A percentile compares a stretch with the other conserved stretches of the same genome.
Evolutionary conservation across 1,140 invertebrate genomes (phyloP).

Genomic region (Drosophila parvula): DNA sequence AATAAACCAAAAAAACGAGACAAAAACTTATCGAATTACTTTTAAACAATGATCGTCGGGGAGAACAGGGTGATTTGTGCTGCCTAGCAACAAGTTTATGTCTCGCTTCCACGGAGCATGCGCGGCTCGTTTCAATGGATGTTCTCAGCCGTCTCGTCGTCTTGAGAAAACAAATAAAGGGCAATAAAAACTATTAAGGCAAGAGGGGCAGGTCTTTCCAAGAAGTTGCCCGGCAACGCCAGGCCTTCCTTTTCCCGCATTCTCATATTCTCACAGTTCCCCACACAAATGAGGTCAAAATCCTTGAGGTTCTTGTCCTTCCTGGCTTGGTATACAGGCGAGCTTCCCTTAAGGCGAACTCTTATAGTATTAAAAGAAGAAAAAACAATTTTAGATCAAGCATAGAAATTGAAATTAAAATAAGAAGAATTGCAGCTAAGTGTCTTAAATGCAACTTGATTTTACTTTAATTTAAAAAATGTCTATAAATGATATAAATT

Average conservation of each 20-base stretch:
- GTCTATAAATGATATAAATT: no score
- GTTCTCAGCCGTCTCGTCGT: constrained; percentile 19
- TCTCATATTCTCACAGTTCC: constrained; percentile 41
- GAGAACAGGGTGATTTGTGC: background rate
- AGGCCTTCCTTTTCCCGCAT: constrained; percentile 8
- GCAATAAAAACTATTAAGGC: constrained; percentile 57
- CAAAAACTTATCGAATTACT: constrained; percentile 62
- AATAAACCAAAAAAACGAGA: constrained; percentile 8
- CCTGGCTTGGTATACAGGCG: constrained; percentile 23
- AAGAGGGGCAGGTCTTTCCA: constrained; percentile 62
- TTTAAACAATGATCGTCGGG: constrained; percentile 26
- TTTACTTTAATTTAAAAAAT: background rate
- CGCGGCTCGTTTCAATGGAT: constrained; percentile 39
- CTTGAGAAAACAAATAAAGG: constrained; percentile 53
- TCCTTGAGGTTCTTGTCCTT: constrained; percentile 83
- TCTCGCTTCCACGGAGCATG: constrained; percentile 25
- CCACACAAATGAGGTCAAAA: constrained; percentile 78
- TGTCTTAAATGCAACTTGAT: background rate
- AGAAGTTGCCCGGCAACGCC: constrained; percentile 61
- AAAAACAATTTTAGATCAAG: background rate
- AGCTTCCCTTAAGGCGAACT: background rate
- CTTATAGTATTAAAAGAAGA: no score
- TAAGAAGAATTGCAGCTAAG: no score
- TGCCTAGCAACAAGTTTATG: constrained; percentile 54
- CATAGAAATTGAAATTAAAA: background rate